These are phyloP conservation scores for Astropecten irregularis DNA, from an alignment of 53 echinoderm and acorn worm genomes.

Conservation along the genomic window DNA sequence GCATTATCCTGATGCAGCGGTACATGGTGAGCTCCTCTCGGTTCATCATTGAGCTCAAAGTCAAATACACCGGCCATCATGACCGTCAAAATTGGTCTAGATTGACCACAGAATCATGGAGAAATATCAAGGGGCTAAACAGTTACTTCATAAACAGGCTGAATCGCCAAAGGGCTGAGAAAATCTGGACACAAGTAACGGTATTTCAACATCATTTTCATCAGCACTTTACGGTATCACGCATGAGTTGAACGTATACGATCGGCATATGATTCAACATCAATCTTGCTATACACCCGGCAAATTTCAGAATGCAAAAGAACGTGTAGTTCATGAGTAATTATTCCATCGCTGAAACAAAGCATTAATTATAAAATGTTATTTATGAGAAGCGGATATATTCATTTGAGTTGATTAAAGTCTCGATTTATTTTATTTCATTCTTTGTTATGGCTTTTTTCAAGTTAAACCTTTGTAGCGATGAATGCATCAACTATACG, in stretches of 20 bases:
- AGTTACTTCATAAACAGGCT: neutral
- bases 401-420: no score
- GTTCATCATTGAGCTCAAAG: conserved; percentile 67
- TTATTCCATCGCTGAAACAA: neutral
- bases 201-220: neutral
- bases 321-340: conserved; percentile 19
- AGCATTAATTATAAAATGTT: neutral
- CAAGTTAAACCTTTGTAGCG: no score
- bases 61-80: conserved; percentile 83
- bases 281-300: conserved; percentile 33
- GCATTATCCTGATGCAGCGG: conserved; percentile 45
- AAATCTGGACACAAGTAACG: conserved; percentile 33
- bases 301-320: neutral
- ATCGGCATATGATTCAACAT: conserved; percentile 32
- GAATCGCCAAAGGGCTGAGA: neutral
- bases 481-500: conserved; percentile 16
- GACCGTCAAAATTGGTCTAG: conserved; percentile 27
- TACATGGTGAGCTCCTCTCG: conserved; percentile 19
- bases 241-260: no score
- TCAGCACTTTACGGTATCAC: no score
- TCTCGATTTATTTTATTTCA: no score
- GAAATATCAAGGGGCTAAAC: neutral
- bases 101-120: conserved; percentile 1
- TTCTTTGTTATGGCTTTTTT: no score
- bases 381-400: no score